Evolutionary conservation across 2,888 invertebrate species (phyloP).

Genomic region (Chrysolina americana): DNA sequence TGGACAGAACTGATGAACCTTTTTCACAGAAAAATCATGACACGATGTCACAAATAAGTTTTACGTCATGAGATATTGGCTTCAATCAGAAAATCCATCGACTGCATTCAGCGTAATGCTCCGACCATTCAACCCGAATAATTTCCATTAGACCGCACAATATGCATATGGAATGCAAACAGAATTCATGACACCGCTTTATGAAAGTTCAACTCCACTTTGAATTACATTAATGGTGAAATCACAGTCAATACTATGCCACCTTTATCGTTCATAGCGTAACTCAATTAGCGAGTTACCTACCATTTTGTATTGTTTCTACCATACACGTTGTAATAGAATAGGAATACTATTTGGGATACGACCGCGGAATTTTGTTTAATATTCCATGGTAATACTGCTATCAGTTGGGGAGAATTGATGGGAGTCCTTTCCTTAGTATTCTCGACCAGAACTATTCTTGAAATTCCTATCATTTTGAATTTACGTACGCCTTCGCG

Average conservation of each 20-base stretch:
- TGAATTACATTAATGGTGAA: neutral
- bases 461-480: no score
- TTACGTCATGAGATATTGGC: no score
- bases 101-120: no score
- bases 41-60: no score
- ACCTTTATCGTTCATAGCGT: neutral
- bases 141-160: neutral
- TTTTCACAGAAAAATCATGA: no score
- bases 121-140: neutral
- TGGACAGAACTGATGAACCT: no score
- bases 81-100: no score
- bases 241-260: neutral
- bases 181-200: neutral
- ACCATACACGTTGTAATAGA: neutral
- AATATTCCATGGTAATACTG: neutral
- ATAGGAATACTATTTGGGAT: neutral
- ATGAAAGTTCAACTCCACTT: neutral
- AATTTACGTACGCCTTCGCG: no score
- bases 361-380: neutral
- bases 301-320: constrained; percentile 6
- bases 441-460: no score
- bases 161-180: neutral
- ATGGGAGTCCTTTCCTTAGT: no score
- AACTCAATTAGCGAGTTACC: constrained; percentile 7
- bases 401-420: neutral